These are phyloP conservation scores for Nudaria mundana DNA, from an alignment of 2,888 invertebrate species.

Conservation along the genomic window DNA sequence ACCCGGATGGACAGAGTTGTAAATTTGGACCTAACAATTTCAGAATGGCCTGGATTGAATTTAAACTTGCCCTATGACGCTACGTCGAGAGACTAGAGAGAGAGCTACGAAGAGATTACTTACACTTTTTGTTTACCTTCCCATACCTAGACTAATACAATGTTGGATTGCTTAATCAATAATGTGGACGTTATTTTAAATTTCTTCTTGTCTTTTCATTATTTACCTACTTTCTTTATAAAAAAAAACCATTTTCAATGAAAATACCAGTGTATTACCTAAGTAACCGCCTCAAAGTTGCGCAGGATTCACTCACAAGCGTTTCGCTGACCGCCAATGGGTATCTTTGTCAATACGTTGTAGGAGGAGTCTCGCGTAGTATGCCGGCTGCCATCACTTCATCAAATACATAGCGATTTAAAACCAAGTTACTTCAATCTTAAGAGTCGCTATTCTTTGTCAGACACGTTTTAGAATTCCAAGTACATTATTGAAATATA, in stretches of 20 bases:
- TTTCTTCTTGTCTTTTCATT: no score
- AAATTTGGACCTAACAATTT: no score
- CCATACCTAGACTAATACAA: no score
- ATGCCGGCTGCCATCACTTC: constrained; percentile 27
- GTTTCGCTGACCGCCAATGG: constrained; percentile 61
- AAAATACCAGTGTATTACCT: constrained; percentile 45
- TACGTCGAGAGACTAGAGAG: no score
- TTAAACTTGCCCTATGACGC: no score
- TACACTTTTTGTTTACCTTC: no score
- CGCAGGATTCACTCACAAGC: constrained; percentile 68
- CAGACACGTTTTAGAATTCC: constrained; percentile 18
- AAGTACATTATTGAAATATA: constrained; percentile 32
- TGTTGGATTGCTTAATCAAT: no score
- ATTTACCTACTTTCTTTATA: no score
- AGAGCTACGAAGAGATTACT: no score
- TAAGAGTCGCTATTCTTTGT: constrained; percentile 35
- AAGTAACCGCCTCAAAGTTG: constrained; percentile 59
- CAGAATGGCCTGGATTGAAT: no score
- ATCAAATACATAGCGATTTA: constrained; percentile 5
- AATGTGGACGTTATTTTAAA: no score
- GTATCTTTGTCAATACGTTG: constrained; percentile 62
- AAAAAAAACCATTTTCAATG: constrained; percentile 9
- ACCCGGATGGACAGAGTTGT: no score
- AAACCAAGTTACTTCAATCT: constrained; percentile 13
- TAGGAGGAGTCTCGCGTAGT: constrained; percentile 58